A percentile compares a stretch with the other conserved stretches of the same genome.
Conservation (phyloP, 1,140 invertebrate genomes). For the Zaprionus taronus region DNA sequence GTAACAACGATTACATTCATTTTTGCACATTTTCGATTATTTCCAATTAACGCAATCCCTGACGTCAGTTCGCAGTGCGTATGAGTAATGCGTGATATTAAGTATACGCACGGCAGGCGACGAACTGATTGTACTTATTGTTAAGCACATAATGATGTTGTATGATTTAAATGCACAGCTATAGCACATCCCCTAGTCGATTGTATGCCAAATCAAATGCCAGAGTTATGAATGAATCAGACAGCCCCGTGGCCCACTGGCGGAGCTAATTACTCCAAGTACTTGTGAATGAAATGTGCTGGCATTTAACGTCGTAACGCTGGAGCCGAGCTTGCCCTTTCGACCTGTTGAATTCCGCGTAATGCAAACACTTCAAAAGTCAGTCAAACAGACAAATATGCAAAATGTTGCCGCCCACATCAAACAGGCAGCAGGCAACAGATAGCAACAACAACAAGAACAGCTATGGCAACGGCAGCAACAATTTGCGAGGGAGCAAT, state of each 20-base stretch:
- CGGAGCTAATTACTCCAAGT: background rate
- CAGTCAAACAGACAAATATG: conserved; percentile 48
- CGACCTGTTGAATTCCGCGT: conserved; percentile 33
- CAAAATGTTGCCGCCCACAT: conserved; percentile 58
- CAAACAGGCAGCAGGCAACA: conserved; percentile 4
- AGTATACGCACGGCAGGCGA: conserved; percentile 36
- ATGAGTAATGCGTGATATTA: conserved; percentile 60
- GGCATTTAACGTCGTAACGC: background rate
- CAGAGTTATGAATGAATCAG: conserved; percentile 5
- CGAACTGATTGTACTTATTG: background rate
- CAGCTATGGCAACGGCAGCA: conserved; percentile 34
- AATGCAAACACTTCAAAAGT: conserved; percentile 53
- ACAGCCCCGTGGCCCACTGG: background rate
- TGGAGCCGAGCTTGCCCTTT: conserved; percentile 14
- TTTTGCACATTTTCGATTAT: conserved; percentile 19
- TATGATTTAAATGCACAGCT: background rate
- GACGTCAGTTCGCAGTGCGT: conserved; percentile 50
- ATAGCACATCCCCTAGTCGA: background rate
- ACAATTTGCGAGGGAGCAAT: conserved; percentile 46
- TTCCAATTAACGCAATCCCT: conserved; percentile 32
- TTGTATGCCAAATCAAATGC: background rate
- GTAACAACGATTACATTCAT: conserved; percentile 37
- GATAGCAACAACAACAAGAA: conserved; percentile 3
- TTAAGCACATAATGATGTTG: background rate
- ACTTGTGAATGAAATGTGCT: conserved; percentile 6